Base-by-base conservation (phyloP, 1,140 invertebrate genomes). In the Bombus huntii region DNA sequence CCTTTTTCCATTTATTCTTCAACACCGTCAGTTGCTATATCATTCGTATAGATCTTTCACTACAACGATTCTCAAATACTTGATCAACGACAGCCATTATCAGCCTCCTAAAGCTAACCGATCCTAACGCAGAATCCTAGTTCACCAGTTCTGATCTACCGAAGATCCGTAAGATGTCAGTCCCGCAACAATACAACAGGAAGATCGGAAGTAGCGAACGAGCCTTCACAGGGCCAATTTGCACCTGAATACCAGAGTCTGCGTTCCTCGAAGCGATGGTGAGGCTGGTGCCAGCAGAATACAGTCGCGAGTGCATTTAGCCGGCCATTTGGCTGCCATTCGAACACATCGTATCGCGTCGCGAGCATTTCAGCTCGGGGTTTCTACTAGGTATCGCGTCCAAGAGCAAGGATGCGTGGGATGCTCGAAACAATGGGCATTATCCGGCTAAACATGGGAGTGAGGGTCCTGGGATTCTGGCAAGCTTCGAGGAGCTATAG, bases 371-470 rank as follows among this genome's bases (percentile, higher is more conserved):
- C 84, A 90, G 83, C 71, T 79, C 65, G 81, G 57, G 37, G 25
- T 57, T 57, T 76, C 53, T 85, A 15, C 83, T 72, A 80, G 79
- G 71, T 80, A 88, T 83, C 87, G 85, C 72, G 65, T 87, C 81
- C 81, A 79, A 83, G 73, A 79, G 78, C 78, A 88, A 82, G 88
- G 87, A 91, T 90, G 82, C 88, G 82, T 90, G 78, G 89, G 89
- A 90, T 88, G 90, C 81, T 87, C 83, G 87, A 89, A 91, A 91
- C 90, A 91, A 91, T 91, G 83, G 90, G 84, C 88, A 91, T 91
- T 91, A 91, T 91, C 85, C 78, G 62, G 62, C 59, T 80, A 81
- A 77, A 78, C 83, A 74, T 65, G 76, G 82, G 70, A 73, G 79
- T 70, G 77, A 42, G 75, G 86, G 83, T 83, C 76, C 86, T 53